Conservation (phyloP, 1,140 invertebrate genomes). For the Aphaenogaster floridana region DNA sequence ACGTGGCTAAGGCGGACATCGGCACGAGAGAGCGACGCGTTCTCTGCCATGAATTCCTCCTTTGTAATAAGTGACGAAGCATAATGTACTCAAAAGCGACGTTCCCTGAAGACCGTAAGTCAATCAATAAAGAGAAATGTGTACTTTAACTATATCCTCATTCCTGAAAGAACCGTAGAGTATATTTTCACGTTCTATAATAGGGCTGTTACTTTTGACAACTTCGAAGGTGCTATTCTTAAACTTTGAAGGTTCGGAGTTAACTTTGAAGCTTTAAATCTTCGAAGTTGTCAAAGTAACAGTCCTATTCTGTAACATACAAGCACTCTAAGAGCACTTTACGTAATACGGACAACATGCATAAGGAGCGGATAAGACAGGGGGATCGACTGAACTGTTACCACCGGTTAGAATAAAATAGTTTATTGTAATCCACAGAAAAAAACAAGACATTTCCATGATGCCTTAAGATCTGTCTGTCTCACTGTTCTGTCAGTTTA, state of each 20-base stretch:
- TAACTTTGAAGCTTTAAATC: too few relatives aligned
- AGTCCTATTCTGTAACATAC: not conserved
- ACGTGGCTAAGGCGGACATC: not conserved
- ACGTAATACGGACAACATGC: not conserved
- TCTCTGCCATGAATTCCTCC: not conserved
- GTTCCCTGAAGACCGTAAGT: slow-evolving; percentile 37
- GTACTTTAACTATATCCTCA: not conserved
- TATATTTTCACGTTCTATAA: not conserved
- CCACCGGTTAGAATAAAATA: slow-evolving; percentile 85
- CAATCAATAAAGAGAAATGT: slow-evolving; percentile 64
- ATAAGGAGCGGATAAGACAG: not conserved
- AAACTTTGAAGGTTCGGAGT: too few relatives aligned
- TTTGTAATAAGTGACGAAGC: slow-evolving; percentile 18
- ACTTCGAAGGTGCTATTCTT: too few relatives aligned
- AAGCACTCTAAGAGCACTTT: not conserved
- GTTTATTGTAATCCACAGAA: slow-evolving; percentile 87
- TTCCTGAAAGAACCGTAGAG: not conserved
- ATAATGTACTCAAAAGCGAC: slow-evolving; percentile 21
- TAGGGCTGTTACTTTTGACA: too few relatives aligned
- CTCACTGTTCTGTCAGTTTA: slow-evolving; percentile 85
- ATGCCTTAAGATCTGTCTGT: slow-evolving; percentile 82
- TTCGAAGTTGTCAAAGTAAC: too few relatives aligned
- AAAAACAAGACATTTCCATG: slow-evolving; percentile 85
- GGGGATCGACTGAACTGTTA: not conserved
- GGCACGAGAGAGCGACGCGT: not conserved